Evolutionary conservation across 2,113 vertebrate genomes (phyloP), one percentile per base, ranked within the genome.

Genomic region (Hydropotes inermis): DNA sequence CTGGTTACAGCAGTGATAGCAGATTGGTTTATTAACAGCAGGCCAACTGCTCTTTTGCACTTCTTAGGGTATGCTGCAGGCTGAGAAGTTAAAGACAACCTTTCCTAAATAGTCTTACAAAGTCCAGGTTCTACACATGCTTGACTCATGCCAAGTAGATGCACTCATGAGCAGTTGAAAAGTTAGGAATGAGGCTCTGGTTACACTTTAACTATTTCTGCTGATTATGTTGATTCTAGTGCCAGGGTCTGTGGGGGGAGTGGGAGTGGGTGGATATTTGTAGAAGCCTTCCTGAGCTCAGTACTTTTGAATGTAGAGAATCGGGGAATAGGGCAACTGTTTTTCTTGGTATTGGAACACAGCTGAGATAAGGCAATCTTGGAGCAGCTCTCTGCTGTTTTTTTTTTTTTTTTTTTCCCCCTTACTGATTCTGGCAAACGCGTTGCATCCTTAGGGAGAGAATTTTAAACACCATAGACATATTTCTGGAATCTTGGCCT

Each of bases 11-110:
- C 23, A 79, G 30, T 92, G 21, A 94, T 43, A 92, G 30, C 43
- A 87, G 47, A 94, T 86, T 60, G 30, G 17, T 76, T 92, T 92
- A 86, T 92, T 94, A 76, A 82, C 39, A 57, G 15, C 23, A 30
- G 47, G 7, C 57, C 43, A 50, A 67, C 23, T 78, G 64, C 1
- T 57, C 27, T 54, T 36, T 81, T 79, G 30, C 16, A 88, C 88
- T 90, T 90, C 14, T 90, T 67, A 96, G n/a, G 55, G 81, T 88
- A 85, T 54, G 11, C 15, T 36, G 27, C 30, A 55, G 6, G 47
- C 55, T 81, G 30, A 89, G 60, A 79, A 57, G 15, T 64, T 85
- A 57, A 88, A 60, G 27, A 45, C 61, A 55, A 39, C 11, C 5
- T 84, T 93, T 55, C 43, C 39, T 52, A 60, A 92, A 70, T 39